Evolutionary conservation across 2,888 invertebrate genomes (phyloP), one percentile per base, ranked within the genome.

Genomic region (Oxystoma pomonae): DNA sequence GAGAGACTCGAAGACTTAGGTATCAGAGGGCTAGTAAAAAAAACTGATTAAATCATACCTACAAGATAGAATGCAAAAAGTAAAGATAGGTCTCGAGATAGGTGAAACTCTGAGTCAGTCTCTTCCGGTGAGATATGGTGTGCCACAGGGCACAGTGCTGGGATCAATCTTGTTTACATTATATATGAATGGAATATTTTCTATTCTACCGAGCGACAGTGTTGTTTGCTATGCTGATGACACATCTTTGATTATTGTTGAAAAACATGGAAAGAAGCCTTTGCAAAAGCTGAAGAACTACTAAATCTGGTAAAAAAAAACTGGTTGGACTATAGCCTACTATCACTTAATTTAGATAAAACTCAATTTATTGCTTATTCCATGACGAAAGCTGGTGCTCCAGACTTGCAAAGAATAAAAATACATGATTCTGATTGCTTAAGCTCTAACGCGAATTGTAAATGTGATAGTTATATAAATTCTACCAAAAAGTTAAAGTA

Each of bases 11-110:
- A 50, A 50, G 50, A 50, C 50, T 50, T 50, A 50, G 50, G 50
- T 50, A 50, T 50, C n/a, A 50, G 50, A 50, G 50, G 50, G 50
- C 50, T 50, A 50, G 50, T 50, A 50, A 50, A 50, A 50, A 50
- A 50, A 9, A n/a, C 50, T 50, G n/a, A 50, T 50, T 50, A 50
- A 50, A 50, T 50, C 50, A 50, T 50, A 50, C 50, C 50, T 50
- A 50, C 50, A 50, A 50, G 50, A 50, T 50, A 50, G 50, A 50
- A n/a, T 50, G 50, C 50, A 50, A 50, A 50, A 50, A n/a, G n/a
- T n/a, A n/a, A n/a, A n/a, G n/a, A n/a, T n/a, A n/a, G n/a, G n/a
- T n/a, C n/a, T n/a, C n/a, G n/a, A n/a, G n/a, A n/a, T n/a, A n/a
- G 50, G 50, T 50, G 50, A 50, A 9, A 50, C 50, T n/a, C 50